These are phyloP conservation scores for Shinisaurus crocodilurus DNA, from an alignment of 2,113 vertebrate genomes.

Conservation along the genomic window DNA sequence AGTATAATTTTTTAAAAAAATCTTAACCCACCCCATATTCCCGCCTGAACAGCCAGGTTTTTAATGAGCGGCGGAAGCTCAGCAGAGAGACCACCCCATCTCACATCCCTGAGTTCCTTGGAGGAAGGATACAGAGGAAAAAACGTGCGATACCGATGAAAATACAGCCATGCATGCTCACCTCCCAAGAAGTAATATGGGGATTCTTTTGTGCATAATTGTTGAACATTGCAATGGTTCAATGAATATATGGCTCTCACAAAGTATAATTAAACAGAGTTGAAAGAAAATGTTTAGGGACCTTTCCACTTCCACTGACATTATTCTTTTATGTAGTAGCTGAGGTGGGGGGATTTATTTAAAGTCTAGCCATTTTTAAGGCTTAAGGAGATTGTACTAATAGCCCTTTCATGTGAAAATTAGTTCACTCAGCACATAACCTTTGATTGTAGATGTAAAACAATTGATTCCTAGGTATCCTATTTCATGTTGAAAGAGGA, in stretches of 20 bases:
- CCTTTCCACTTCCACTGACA: background rate
- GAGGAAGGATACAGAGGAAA: background rate
- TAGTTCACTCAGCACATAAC: constrained; percentile 19
- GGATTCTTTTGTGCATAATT: background rate
- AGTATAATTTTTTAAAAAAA: too few species aligned
- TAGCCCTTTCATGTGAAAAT: constrained; percentile 19
- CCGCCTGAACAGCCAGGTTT: too few species aligned
- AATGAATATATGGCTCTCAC: background rate
- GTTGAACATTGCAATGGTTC: background rate
- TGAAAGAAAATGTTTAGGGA: constrained; percentile 3
- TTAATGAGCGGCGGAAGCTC: too few species aligned
- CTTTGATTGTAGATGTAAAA: constrained; percentile 26
- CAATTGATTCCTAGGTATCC: constrained; percentile 3
- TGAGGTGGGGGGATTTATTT: background rate
- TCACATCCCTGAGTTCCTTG: background rate
- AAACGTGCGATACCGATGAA: too few species aligned
- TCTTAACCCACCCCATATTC: too few species aligned
- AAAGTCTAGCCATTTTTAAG: constrained; percentile 13
- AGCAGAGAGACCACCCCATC: too few species aligned
- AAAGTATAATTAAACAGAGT: background rate
- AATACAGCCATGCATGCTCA: background rate
- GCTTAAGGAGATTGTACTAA: constrained; percentile 9
- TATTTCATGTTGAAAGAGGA: constrained; percentile 6
- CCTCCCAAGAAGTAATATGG: background rate
- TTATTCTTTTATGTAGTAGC: background rate